Evolutionary conservation across 2,888 invertebrate genomes (phyloP).

Genomic region (Amblyjoppa fuscipennis): DNA sequence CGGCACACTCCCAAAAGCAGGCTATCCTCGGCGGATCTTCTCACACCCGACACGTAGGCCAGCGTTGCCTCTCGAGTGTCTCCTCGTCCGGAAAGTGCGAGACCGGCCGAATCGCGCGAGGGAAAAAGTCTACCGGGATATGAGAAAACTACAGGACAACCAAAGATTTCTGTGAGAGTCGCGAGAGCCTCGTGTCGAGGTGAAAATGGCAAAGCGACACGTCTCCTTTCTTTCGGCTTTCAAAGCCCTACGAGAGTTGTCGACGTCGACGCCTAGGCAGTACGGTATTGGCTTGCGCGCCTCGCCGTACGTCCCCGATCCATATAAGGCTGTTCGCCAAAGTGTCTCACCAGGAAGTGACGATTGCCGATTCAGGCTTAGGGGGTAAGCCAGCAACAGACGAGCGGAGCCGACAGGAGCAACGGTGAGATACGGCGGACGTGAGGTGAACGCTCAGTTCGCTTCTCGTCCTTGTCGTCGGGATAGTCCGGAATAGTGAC

Average conservation of each 20-base stretch:
- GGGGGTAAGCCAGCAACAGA: slow-evolving; percentile 39
- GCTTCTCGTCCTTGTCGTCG: slow-evolving; percentile 7
- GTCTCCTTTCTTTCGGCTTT: slow-evolving; percentile 19
- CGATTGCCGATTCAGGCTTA: slow-evolving; percentile 57
- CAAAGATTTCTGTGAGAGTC: slow-evolving; percentile 16
- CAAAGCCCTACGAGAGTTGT: slow-evolving; percentile 20
- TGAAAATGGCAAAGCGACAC: slow-evolving; percentile 13
- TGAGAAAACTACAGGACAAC: not conserved
- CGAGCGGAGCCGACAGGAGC: slow-evolving; percentile 21
- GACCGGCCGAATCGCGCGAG: slow-evolving; percentile 1
- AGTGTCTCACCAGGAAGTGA: slow-evolving; percentile 48
- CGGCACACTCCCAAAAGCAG: not conserved
- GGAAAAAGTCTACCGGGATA: not conserved
- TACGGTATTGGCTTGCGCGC: slow-evolving; percentile 15
- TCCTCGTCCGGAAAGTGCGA: not conserved
- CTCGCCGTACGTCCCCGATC: not conserved
- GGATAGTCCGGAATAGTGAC: not conserved
- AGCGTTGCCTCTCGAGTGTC: not conserved
- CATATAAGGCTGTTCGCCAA: slow-evolving; percentile 20
- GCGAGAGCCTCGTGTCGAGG: not conserved
- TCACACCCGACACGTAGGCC: not conserved
- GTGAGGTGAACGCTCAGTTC: slow-evolving; percentile 32
- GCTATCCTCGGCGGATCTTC: not conserved
- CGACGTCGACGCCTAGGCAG: slow-evolving; percentile 6
- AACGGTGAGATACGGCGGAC: slow-evolving; percentile 33